Percentiles rank a stretch among this genome's conserved stretches.
These are phyloP conservation scores for Drosophila albomicans DNA, from an alignment of 1,140 invertebrate genomes.

Conservation along the genomic window DNA sequence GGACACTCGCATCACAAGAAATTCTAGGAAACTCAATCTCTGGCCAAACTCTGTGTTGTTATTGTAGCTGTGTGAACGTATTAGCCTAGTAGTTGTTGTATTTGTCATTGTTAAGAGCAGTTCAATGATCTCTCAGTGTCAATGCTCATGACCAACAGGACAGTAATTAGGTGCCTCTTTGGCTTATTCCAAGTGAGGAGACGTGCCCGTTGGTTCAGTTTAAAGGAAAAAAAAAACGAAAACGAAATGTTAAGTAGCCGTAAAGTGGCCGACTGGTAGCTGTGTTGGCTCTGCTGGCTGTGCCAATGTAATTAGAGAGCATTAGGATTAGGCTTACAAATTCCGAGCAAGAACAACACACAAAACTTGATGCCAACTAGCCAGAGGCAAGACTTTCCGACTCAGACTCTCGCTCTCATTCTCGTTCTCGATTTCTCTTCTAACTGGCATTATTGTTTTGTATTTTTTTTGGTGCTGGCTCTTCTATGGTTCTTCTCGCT, in stretches of 20 bases:
- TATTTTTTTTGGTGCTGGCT: slow-evolving; percentile 2
- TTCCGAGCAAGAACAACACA: slow-evolving; percentile 50
- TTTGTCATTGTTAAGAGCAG: slow-evolving; percentile 17
- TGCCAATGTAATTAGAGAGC: slow-evolving; percentile 79
- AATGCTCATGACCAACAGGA: slow-evolving; percentile 46
- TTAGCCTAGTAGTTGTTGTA: not conserved
- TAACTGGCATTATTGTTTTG: not conserved
- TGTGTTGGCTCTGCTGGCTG: slow-evolving; percentile 45
- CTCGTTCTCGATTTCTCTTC: not conserved
- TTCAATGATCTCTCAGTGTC: slow-evolving; percentile 53
- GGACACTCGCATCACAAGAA: too few species aligned
- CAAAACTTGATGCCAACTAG: slow-evolving; percentile 48
- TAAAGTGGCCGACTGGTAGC: slow-evolving; percentile 46
- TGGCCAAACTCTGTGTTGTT: too few species aligned
- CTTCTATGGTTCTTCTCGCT: slow-evolving; percentile 5
- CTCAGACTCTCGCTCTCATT: not conserved
- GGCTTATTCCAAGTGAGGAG: slow-evolving; percentile 32
- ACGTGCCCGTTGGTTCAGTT: slow-evolving; percentile 27
- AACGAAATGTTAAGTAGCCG: slow-evolving; percentile 67
- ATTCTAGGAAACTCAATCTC: too few species aligned
- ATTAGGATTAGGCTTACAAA: slow-evolving; percentile 73
- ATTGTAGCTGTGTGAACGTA: too few species aligned
- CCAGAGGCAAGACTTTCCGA: slow-evolving; percentile 29
- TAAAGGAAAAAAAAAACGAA: slow-evolving; percentile 29
- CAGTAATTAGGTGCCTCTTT: slow-evolving; percentile 70